These are phyloP conservation scores for Decapterus maruadsi DNA, from an alignment of 2,797 vertebrate genomes.

Conservation along the genomic window DNA sequence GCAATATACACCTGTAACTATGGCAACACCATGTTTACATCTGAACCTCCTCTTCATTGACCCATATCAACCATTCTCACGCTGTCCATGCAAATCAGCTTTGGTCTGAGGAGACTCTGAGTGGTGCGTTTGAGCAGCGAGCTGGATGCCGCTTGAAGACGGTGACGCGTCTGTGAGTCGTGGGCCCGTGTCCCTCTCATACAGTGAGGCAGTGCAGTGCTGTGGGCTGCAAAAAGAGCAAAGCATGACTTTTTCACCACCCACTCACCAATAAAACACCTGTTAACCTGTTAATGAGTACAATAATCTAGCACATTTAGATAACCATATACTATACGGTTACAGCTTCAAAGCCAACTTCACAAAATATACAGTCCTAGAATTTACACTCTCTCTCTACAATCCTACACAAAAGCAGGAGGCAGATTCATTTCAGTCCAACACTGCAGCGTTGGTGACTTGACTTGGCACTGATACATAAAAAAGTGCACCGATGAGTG, in stretches of 20 bases:
- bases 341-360: neutral
- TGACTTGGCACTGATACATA: neutral
- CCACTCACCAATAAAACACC: conserved; percentile 15
- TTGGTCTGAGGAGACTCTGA: conserved; percentile 11
- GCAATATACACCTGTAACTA: conserved; percentile 48
- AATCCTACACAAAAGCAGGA: neutral
- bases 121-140: conserved; percentile 16
- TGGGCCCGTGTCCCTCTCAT: neutral
- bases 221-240: conserved; percentile 16
- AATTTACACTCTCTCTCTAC: conserved; percentile 1
- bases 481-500: neutral
- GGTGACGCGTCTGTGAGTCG: conserved; percentile 13
- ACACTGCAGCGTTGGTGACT: neutral
- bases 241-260: conserved; percentile 38
- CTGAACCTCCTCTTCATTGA: conserved; percentile 10
- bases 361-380: neutral
- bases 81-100: conserved; percentile 19
- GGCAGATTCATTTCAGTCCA: neutral
- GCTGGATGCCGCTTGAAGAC: conserved; percentile 4
- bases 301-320: neutral
- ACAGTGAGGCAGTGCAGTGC: conserved; percentile 1
- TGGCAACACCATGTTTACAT: conserved; percentile 65
- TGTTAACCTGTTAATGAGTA: neutral
- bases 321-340: neutral
- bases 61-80: conserved; percentile 16